A percentile compares a stretch with the other conserved stretches of the same genome.
Evolutionary conservation across 2,113 vertebrate species (phyloP).

Genomic region (Rhipidura dahli): DNA sequence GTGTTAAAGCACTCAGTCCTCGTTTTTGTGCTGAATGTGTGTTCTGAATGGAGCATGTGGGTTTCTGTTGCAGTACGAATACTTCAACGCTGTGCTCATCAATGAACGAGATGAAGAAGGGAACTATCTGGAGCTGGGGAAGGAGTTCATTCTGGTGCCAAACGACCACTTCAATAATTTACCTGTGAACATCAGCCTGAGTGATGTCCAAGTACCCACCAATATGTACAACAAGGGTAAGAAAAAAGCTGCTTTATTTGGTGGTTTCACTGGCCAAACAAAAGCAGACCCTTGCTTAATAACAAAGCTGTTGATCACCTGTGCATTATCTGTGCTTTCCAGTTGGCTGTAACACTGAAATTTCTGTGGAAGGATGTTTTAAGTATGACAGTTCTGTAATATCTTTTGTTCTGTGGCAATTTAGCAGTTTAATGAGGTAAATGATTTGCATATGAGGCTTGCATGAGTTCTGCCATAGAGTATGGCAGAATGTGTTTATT

Average conservation of each 20-base stretch:
- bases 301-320: background rate
- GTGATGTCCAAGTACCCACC: slow-evolving; percentile 96
- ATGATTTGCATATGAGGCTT: background rate
- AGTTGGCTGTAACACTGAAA: background rate
- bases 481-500: background rate
- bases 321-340: background rate
- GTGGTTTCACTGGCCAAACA: background rate
- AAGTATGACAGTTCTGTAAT: background rate
- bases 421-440: background rate
- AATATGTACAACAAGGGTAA: slow-evolving; percentile 99
- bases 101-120: slow-evolving; percentile 94
- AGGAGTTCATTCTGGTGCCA: slow-evolving; percentile 93
- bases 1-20: background rate
- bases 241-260: background rate
- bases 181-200: slow-evolving; percentile 95
- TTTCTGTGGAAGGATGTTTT: background rate
- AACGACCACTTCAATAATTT: slow-evolving; percentile 98
- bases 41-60: background rate
- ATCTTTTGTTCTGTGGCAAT: background rate
- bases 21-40: background rate
- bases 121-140: slow-evolving; percentile 90
- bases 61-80: slow-evolving; percentile 88
- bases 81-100: slow-evolving; percentile 97
- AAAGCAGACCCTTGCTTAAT: background rate
- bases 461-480: background rate